Evolutionary conservation across 2,888 invertebrate genomes (phyloP).

Genomic region (Caenorhabditis plicata): DNA sequence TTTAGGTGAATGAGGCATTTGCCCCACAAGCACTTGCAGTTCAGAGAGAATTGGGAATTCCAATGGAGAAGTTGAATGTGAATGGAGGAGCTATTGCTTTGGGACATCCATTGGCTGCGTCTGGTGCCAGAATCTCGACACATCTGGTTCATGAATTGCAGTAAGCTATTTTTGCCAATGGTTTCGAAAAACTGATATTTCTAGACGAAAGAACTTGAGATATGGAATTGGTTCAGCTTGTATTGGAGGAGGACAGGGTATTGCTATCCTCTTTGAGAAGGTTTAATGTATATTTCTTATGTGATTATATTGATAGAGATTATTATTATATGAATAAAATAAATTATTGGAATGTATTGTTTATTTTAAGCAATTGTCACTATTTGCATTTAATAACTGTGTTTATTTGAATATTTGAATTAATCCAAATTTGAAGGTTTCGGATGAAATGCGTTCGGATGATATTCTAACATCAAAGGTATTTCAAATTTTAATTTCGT

Average conservation of each 20-base stretch:
- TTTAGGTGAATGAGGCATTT: slow-evolving; percentile 88
- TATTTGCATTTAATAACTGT: too few relatives aligned
- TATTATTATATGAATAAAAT: too few relatives aligned
- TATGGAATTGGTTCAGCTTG: slow-evolving; percentile 85
- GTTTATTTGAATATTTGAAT: too few relatives aligned
- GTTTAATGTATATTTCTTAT: slow-evolving; percentile 21
- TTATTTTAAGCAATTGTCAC: too few relatives aligned
- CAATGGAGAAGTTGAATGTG: slow-evolving; percentile 80
- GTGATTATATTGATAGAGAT: slow-evolving; percentile 21
- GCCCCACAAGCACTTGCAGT: slow-evolving; percentile 89
- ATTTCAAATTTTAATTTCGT: slow-evolving; percentile 1
- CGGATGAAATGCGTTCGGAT: too few relatives aligned
- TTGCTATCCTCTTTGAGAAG: slow-evolving; percentile 83
- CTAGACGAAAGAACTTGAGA: slow-evolving; percentile 49
- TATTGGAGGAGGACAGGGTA: slow-evolving; percentile 97
- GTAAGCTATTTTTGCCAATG: slow-evolving; percentile 18
- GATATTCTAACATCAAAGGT: too few relatives aligned
- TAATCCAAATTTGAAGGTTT: too few relatives aligned
- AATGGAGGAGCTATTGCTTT: slow-evolving; percentile 61
- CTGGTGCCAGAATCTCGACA: slow-evolving; percentile 59
- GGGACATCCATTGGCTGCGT: slow-evolving; percentile 62
- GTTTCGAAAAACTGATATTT: slow-evolving; percentile 4
- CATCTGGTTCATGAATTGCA: slow-evolving; percentile 61
- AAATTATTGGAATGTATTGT: slow-evolving; percentile 3
- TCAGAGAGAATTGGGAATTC: slow-evolving; percentile 82